phyloP scores from a whole-genome alignment of 1,140 invertebrate species.

The Cyrtorhinus lividipennis region DNA sequence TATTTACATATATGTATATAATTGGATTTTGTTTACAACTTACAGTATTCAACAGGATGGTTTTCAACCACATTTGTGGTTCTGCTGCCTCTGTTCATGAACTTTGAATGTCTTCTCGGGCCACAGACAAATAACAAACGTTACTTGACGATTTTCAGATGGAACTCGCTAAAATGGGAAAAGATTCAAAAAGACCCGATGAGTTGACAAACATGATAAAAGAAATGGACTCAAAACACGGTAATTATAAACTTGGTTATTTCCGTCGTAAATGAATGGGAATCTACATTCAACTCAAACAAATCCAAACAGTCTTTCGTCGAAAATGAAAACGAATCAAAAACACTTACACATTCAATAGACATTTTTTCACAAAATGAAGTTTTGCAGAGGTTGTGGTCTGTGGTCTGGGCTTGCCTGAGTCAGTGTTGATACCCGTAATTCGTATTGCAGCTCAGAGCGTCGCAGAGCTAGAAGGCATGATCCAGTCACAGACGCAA shows the following conservation, averaged over 20 bases:
- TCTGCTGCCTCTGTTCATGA: too few relatives aligned
- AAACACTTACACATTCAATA: too few relatives aligned
- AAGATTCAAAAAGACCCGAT: conserved; percentile 38
- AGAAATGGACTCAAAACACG: conserved; percentile 65
- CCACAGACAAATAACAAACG: conserved; percentile 2
- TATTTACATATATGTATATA: conserved; percentile 5
- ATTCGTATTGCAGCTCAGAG: conserved; percentile 35
- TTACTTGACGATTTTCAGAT: conserved; percentile 20
- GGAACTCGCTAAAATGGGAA: conserved; percentile 24
- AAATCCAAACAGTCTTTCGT: too few relatives aligned
- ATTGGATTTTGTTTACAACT: too few relatives aligned
- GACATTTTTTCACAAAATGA: background rate
- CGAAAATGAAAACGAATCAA: too few relatives aligned
- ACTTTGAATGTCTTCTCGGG: too few relatives aligned
- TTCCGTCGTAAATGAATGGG: background rate
- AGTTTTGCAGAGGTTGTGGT: conserved; percentile 22
- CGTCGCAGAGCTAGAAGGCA: conserved; percentile 65
- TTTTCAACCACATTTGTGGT: background rate
- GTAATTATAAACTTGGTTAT: conserved; percentile 35
- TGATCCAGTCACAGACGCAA: conserved; percentile 71
- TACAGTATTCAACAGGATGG: background rate
- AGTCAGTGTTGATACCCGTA: background rate
- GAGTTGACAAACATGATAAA: conserved; percentile 54
- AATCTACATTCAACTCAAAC: background rate
- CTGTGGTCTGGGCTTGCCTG: conserved; percentile 21